These are phyloP conservation scores for Diogma glabrata DNA, from an alignment of 2,888 invertebrate species.

Conservation along the genomic window DNA sequence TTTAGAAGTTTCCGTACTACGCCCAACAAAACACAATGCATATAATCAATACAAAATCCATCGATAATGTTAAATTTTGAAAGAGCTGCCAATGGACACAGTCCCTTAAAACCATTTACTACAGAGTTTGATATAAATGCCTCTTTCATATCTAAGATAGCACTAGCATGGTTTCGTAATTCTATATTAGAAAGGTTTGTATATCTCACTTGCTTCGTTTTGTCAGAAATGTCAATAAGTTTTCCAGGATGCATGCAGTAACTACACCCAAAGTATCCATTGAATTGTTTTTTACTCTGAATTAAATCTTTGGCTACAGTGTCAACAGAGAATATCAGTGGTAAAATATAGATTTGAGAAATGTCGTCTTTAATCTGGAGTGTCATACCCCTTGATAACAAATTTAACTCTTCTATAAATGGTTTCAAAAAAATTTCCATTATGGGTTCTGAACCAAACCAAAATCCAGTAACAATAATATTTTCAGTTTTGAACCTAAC, in stretches of 20 bases:
- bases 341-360: background rate
- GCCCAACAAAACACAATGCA: conserved; percentile 6
- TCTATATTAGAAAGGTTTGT: background rate
- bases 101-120: conserved; percentile 3
- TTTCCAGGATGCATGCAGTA: conserved; percentile 6
- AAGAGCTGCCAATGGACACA: background rate
- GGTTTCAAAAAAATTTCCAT: conserved; percentile 5
- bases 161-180: background rate
- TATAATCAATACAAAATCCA: conserved; percentile 4
- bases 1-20: background rate
- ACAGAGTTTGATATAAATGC: background rate
- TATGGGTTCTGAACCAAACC: background rate
- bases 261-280: conserved; percentile 8
- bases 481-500: conserved; percentile 8
- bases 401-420: conserved; percentile 7
- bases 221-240: background rate
- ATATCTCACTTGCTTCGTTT: background rate
- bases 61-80: conserved; percentile 1
- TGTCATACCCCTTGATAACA: no score
- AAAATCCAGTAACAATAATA: background rate
- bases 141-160: background rate
- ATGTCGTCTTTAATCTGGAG: no score
- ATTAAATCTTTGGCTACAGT: background rate
- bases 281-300: background rate
- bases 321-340: conserved; percentile 3